These are phyloP conservation scores for Colletes latitarsis DNA, from an alignment of 1,140 invertebrate genomes.

Conservation along the genomic window DNA sequence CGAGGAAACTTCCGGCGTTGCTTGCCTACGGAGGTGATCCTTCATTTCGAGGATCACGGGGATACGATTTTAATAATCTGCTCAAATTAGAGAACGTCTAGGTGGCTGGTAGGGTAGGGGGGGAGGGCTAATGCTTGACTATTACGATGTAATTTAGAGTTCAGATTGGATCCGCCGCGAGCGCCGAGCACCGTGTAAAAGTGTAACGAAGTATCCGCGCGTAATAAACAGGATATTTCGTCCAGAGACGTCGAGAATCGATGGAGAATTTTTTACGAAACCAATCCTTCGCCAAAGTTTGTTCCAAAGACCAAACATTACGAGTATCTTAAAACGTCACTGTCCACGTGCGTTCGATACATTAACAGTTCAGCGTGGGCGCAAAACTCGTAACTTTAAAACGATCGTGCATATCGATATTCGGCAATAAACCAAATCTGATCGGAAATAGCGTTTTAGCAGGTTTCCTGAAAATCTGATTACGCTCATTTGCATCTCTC, in stretches of 20 bases:
- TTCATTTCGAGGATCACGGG: constrained; percentile 56
- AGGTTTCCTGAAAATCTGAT: constrained; percentile 11
- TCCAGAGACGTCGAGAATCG: too few species aligned
- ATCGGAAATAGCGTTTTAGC: background rate
- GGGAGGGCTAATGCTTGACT: constrained; percentile 3
- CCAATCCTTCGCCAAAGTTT: too few species aligned
- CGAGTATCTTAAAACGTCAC: too few species aligned
- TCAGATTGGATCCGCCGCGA: constrained; percentile 34
- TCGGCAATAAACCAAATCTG: background rate
- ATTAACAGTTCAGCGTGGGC: too few species aligned
- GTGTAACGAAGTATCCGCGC: background rate
- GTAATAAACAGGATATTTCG: constrained; percentile 6
- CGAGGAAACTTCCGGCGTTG: constrained; percentile 65
- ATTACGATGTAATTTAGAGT: constrained; percentile 37
- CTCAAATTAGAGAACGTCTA: constrained; percentile 51
- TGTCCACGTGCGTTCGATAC: too few species aligned
- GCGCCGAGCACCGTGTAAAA: background rate
- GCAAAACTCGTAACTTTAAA: too few species aligned
- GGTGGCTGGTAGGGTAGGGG: background rate
- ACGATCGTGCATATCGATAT: background rate
- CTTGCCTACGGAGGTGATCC: constrained; percentile 46
- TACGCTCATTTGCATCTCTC: background rate
- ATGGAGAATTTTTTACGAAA: too few species aligned
- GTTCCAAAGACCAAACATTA: too few species aligned
- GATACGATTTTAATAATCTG: constrained; percentile 67